Evolutionary conservation across 2,888 invertebrate genomes (phyloP).

Genomic region (Acanthoscelides obtectus): DNA sequence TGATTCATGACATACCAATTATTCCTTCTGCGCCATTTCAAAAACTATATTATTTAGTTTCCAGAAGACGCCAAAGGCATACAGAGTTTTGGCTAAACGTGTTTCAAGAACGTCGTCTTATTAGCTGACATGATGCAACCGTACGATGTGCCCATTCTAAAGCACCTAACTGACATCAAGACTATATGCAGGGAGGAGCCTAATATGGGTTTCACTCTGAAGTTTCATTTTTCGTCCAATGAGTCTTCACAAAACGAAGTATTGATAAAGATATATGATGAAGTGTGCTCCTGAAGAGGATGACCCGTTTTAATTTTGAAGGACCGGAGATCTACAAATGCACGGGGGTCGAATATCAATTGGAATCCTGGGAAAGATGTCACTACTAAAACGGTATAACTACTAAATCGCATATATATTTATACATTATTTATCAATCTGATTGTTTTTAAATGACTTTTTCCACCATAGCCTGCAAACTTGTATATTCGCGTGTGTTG

Average conservation of each 20-base stretch:
- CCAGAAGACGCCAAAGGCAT: constrained; percentile 61
- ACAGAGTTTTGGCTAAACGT: constrained; percentile 93
- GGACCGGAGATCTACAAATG: constrained; percentile 92
- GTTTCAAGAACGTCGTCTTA: constrained; percentile 84
- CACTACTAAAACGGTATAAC: not conserved
- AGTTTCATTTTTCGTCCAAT: constrained; percentile 89
- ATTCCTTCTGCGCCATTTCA: not conserved
- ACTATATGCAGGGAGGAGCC: constrained; percentile 62
- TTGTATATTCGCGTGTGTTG: too few relatives aligned
- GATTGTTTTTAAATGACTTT: too few relatives aligned
- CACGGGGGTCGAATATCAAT: constrained; percentile 89
- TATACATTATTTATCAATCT: too few relatives aligned
- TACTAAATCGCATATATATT: too few relatives aligned
- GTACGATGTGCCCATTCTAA: constrained; percentile 84
- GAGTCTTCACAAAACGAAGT: constrained; percentile 81
- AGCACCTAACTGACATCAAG: constrained; percentile 79
- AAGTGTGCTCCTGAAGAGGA: constrained; percentile 81
- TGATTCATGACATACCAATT: too few relatives aligned
- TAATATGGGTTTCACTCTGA: constrained; percentile 71
- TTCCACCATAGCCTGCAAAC: too few relatives aligned
- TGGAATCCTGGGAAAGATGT: constrained; percentile 62
- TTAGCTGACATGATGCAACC: constrained; percentile 84
- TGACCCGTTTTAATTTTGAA: constrained; percentile 85
- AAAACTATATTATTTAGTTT: not conserved
- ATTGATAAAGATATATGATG: constrained; percentile 88